Evolutionary conservation across 2,113 vertebrate species (phyloP), one percentile per base, ranked within the genome.

Genomic region (Pongo abelii): DNA sequence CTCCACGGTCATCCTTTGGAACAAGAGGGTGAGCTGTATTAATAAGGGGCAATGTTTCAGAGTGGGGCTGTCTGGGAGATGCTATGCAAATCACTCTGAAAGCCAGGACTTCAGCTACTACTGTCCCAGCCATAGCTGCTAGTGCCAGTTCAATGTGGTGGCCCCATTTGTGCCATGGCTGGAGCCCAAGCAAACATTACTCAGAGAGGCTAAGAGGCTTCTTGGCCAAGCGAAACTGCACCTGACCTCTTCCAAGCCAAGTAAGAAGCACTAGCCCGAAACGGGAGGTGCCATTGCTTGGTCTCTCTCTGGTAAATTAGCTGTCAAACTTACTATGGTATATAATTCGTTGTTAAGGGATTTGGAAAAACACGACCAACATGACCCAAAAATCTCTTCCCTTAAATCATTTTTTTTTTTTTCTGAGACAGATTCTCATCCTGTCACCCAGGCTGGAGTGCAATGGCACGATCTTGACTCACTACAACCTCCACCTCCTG

Each of bases 1-100:
- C n/a, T 43, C 95, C 96, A 80, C 48, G 64, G 85, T 77, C 8
- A 0, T 43, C 78, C 97, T 96, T 95, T 85, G 81, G 81, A 85
- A 93, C 72, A 92, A 91, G 67, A 97, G 74, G 74, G 79, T 74
- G 61, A 95, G 70, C 84, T 86, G 75, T 95, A 87, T 96, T 91
- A 88, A 92, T 94, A 59, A 95, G 89, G 48, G 77, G 91, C 94
- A 95, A 84, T 67, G 84, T 88, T 43, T 93, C 95, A 93, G 97
- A 93, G 89, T 93, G 93, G 74, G 83, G 85, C 97, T 92, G 92
- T 97, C 77, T 96, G 95, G 96, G 97, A 97, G 98, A 96, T 79
- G 93, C 95, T 87, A 91, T 98, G 88, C 92, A 95, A 97, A 97
- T 97, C 96, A 55, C 90, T 61, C 0, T 77, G 89, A 98, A 97